Evolutionary conservation across 2,888 invertebrate genomes (phyloP), one percentile per base, ranked within the genome.

Genomic region (Ashinkailepas kermadecensis): DNA sequence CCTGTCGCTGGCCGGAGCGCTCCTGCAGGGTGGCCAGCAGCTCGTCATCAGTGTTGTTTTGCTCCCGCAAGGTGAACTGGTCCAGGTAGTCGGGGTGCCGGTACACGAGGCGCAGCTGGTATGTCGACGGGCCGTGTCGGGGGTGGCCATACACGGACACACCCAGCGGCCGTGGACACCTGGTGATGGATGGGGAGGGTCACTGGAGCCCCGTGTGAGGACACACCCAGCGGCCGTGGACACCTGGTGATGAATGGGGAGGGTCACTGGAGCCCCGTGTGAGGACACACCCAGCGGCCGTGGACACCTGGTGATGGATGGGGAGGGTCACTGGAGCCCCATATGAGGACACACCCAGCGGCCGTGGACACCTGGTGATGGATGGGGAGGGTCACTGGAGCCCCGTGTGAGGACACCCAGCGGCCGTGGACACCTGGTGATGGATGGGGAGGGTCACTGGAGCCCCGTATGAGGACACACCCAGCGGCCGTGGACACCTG

Each of bases 41-140:
- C 9, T 54, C 21, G 74, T 74, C 74, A 10, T 56, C 74, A 9
- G 54, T 74, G 54, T 21, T 56, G 74, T 56, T 74, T 21, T 54
- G 21, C 56, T 54, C 54, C 10, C 21, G 74, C 54, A 74, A 56
- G 4, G 74, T 74, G 74, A 56, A 74, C 74, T 74, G 54, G 21
- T 74, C 74, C 74, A 74, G 74, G 21, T 74, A 74, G 79, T 79
- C 79, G 3, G 79, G 58, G 15, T 79, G 58, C 7, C 79, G 58
- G 58, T 25, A 25, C 87, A 97, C 94, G 88, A 97, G 94, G 90
- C 97, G 94, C 86, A 93, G 95, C 89, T 98, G 97, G 89, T 94
- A 97, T 81, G 94, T 92, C 85, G 97, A 88, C 90, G 97, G 91
- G 82, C 88, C 88, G 10, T 4, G 56, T 8, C 25, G 39, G 25